Evolutionary conservation across 2,113 vertebrate genomes (phyloP).

Genomic region (Dromiciops gliroides): DNA sequence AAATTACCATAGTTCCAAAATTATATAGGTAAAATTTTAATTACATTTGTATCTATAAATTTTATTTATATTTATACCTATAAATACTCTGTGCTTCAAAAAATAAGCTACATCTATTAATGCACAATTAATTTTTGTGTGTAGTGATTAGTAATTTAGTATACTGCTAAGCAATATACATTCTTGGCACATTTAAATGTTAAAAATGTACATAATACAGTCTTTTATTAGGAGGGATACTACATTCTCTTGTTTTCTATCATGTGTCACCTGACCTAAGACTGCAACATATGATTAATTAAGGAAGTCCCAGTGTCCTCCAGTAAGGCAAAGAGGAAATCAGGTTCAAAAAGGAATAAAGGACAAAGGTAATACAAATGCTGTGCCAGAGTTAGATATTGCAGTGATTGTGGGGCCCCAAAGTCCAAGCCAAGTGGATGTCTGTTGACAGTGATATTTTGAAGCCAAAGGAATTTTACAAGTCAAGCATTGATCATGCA

Average conservation of each 20-base stretch:
- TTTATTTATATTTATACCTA: slow-evolving; percentile 1
- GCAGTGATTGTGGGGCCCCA: neutral
- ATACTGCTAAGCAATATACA: slow-evolving; percentile 5
- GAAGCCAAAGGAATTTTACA: neutral
- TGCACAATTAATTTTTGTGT: neutral
- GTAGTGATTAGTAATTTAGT: neutral
- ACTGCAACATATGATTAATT: neutral
- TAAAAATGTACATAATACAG: neutral
- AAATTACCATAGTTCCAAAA: neutral
- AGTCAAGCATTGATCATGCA: neutral
- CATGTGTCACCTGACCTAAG: neutral
- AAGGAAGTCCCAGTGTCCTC: neutral
- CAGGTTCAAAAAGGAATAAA: neutral
- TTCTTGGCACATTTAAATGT: slow-evolving; percentile 6
- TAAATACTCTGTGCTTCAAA: neutral
- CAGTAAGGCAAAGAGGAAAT: neutral
- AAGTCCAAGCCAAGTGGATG: neutral
- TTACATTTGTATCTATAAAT: neutral
- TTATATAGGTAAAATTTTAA: slow-evolving; percentile 23
- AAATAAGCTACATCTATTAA: neutral
- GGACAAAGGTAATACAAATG: neutral
- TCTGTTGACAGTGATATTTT: neutral
- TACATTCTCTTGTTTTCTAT: neutral
- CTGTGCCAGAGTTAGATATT: neutral
- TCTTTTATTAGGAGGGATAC: neutral